These are phyloP conservation scores for Megalops cyprinoides DNA, from an alignment of 2,797 vertebrate genomes.

Conservation along the genomic window DNA sequence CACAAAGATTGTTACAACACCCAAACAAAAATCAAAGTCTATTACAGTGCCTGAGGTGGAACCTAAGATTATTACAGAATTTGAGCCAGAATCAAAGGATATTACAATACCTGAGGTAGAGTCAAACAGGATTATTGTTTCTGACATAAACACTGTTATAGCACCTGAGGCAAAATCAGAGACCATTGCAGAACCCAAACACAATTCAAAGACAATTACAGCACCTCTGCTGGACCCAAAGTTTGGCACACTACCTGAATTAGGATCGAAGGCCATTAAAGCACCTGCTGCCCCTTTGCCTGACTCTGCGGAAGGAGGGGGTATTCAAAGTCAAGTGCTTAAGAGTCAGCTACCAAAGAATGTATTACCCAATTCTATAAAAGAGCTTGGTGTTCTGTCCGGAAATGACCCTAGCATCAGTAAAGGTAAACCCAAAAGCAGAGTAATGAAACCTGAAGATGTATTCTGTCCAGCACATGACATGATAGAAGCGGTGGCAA, in stretches of 20 bases:
- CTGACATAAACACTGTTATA: conserved; percentile 20
- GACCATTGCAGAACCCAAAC: conserved; percentile 33
- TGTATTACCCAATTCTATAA: neutral
- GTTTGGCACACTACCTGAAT: conserved; percentile 42
- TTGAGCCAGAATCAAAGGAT: conserved; percentile 36
- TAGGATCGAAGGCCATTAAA: conserved; percentile 26
- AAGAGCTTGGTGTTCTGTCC: neutral
- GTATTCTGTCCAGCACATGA: neutral
- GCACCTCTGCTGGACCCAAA: conserved; percentile 34
- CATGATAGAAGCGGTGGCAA: neutral
- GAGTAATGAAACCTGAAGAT: neutral
- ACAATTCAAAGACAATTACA: conserved; percentile 34
- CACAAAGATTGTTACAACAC: conserved; percentile 39
- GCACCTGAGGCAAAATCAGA: conserved; percentile 36
- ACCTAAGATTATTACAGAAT: conserved; percentile 40
- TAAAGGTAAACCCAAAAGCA: neutral
- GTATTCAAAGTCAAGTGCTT: neutral
- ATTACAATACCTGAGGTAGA: too few relatives aligned
- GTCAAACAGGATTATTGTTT: too few relatives aligned
- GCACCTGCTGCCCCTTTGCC: neutral
- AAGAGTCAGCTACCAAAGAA: neutral
- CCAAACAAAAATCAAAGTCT: conserved; percentile 30
- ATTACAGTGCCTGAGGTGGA: conserved; percentile 36
- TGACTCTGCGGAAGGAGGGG: neutral
- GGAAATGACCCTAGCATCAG: neutral